These are phyloP conservation scores for Austrolebias charrua DNA, from an alignment of 2,797 vertebrate species.

Conservation along the genomic window DNA sequence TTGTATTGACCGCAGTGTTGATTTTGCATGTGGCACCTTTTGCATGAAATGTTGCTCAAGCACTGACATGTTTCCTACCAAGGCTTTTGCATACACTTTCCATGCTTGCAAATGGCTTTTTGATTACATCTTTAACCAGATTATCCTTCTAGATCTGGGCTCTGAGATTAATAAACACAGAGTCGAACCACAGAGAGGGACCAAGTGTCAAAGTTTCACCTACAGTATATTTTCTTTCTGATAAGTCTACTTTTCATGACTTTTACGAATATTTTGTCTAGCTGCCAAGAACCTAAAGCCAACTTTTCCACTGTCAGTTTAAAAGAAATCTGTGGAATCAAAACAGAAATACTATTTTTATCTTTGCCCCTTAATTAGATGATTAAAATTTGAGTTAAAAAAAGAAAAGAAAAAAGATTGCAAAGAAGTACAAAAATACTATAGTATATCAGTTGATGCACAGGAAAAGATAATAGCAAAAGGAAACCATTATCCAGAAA, in stretches of 20 bases:
- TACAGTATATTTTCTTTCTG: too few relatives aligned
- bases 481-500: not conserved
- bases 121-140: not conserved
- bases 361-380: too few relatives aligned
- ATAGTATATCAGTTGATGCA: not conserved
- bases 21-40: conserved; percentile 69
- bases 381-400: too few relatives aligned
- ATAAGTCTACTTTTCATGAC: too few relatives aligned
- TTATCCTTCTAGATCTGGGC: not conserved
- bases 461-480: conserved; percentile 9
- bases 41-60: conserved; percentile 50
- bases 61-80: conserved; percentile 56
- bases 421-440: not conserved
- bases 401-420: not conserved
- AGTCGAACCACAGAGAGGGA: too few relatives aligned
- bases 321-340: too few relatives aligned
- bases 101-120: conserved; percentile 12
- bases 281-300: too few relatives aligned
- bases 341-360: too few relatives aligned
- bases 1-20: conserved; percentile 36
- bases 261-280: too few relatives aligned
- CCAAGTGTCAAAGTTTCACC: too few relatives aligned
- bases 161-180: not conserved
- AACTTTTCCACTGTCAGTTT: too few relatives aligned
- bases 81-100: conserved; percentile 61